Evolutionary conservation across 2,113 vertebrate genomes (phyloP), one percentile per base, ranked within the genome.

Genomic region (Ondatra zibethicus): DNA sequence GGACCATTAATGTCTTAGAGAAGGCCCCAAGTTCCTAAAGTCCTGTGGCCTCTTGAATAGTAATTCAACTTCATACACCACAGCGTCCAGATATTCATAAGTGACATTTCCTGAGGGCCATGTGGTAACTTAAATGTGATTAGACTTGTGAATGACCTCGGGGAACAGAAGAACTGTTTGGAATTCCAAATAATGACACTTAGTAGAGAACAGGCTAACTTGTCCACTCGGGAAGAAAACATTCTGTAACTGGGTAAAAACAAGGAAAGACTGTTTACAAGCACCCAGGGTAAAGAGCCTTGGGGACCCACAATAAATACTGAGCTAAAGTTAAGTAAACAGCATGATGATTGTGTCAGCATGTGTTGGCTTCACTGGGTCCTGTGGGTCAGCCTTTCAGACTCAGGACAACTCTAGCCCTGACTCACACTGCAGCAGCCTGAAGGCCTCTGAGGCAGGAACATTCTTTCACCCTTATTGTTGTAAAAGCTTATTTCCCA

Each of bases 41-140:
- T 93, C 42, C 25, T 17, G 1, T 85, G 76, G 55, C 8, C 17
- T 85, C 65, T 87, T 93, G 55, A 88, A n/a, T n/a, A 42, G 72
- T 70, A 72, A 89, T 96, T 94, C 61, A 92, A 10, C 27, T 88
- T 91, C 72, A 77, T 68, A 89, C 11, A 78, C 29, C 42, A 3
- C 50, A 27, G 78, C 39, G 36, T 6, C 29, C 29, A 72, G 81
- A 95, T 58, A 58, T 7, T 33, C 27, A 42, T 82, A 94, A 91
- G 19, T 68, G 36, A 42, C 47, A 90, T 96, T 95, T 94, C 25
- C n/a, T 80, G 23, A 76, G 33, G 73, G 21, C 33, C 9, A 1
- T 31, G 27, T 82, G 39, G 50, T 78, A 66, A 66, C 33, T 39
- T 25, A 96, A 19, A 63, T 55, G 2, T 36, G n/a, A 73, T 75